A percentile compares a stretch with the other conserved stretches of the same genome.
Conservation (phyloP, 2,113 vertebrate species). For the Ascaphus truei region DNA sequence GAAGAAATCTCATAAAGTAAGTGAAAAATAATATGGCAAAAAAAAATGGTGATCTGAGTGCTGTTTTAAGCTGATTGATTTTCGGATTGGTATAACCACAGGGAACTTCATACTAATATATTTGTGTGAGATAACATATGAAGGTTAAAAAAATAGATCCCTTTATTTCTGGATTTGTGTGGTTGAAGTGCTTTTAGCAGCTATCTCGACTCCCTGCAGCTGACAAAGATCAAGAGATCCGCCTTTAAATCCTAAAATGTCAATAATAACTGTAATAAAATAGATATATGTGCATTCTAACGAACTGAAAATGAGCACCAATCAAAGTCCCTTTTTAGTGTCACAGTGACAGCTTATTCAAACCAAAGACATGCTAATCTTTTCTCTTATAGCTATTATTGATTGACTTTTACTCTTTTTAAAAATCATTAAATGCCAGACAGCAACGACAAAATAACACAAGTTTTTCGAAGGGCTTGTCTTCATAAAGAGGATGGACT, state of each 20-base stretch:
- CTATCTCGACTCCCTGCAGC: no score
- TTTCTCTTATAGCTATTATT: constrained; percentile 12
- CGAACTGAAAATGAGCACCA: background rate
- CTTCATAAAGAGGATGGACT: constrained; percentile 13
- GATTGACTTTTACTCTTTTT: constrained; percentile 20
- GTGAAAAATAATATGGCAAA: no score
- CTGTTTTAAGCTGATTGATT: no score
- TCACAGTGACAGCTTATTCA: background rate
- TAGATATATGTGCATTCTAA: background rate
- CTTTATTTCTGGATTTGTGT: no score
- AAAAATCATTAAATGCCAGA: constrained; percentile 25
- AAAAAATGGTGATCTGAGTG: no score
- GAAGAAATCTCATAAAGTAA: no score
- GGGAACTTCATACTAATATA: no score
- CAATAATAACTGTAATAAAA: constrained; percentile 24
- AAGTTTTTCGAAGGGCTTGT: background rate
- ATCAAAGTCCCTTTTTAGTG: background rate
- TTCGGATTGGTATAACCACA: no score
- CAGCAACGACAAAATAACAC: constrained; percentile 26
- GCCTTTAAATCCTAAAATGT: background rate
- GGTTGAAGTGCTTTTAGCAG: no score
- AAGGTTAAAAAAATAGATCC: no score
- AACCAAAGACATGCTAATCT: constrained; percentile 9
- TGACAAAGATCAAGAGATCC: background rate
- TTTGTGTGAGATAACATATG: no score